These are phyloP conservation scores for Tethea ocularis DNA, from an alignment of 2,888 invertebrate species.

Conservation along the genomic window DNA sequence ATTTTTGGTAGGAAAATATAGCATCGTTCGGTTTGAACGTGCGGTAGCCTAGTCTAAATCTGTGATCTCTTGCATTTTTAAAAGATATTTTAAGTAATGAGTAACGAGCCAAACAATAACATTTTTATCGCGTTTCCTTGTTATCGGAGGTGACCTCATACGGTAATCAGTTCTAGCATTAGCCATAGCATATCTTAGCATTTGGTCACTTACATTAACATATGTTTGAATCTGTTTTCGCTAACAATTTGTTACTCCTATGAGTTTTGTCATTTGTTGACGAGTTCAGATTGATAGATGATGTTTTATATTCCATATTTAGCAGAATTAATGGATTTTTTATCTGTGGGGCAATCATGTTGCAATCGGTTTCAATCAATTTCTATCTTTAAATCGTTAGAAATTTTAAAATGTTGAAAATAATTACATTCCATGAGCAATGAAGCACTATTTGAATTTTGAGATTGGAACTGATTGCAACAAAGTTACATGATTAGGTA, in stretches of 20 bases:
- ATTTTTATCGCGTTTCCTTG: slow-evolving; percentile 48
- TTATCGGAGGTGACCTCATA: slow-evolving; percentile 47
- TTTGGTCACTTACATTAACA: background rate
- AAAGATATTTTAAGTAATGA: background rate
- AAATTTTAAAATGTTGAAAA: too few species aligned
- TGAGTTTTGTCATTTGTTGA: background rate
- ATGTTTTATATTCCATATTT: background rate
- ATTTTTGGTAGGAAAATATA: too few species aligned
- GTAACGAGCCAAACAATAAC: slow-evolving; percentile 18
- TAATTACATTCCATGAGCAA: too few species aligned
- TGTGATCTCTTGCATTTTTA: background rate
- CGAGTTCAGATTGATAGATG: background rate
- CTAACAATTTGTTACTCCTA: background rate
- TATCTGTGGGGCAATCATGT: too few species aligned
- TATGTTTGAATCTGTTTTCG: background rate
- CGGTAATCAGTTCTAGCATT: slow-evolving; percentile 38
- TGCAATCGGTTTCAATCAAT: too few species aligned
- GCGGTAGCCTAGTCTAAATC: background rate
- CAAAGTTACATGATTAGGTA: too few species aligned
- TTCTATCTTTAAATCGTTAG: too few species aligned
- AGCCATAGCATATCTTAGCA: background rate
- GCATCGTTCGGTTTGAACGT: too few species aligned
- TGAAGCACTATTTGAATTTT: too few species aligned
- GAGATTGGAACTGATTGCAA: too few species aligned
- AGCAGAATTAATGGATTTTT: background rate